Evolutionary conservation across 1,140 invertebrate species (phyloP).

Genomic region (Gonioctena quinquepunctata): DNA sequence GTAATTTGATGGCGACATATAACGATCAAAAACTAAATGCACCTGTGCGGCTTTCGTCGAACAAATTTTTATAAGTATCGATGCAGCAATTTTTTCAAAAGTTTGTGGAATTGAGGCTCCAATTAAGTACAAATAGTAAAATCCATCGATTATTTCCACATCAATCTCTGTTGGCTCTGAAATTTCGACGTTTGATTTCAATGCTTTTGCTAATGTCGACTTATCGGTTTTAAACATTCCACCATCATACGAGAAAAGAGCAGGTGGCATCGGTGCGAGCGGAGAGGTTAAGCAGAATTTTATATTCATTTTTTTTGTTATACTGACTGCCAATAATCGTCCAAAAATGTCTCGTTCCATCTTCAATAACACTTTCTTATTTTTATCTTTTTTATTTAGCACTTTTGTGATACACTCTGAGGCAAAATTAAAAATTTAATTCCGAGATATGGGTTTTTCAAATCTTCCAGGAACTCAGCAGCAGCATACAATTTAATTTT

Average conservation of each 20-base stretch:
- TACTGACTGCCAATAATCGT: constrained; percentile 38
- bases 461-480: constrained; percentile 27
- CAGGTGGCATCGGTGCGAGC: constrained; percentile 44
- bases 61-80: constrained; percentile 25
- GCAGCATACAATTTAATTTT: constrained; percentile 30
- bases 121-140: constrained; percentile 24
- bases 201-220: constrained; percentile 8
- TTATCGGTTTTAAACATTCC: constrained; percentile 24
- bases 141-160: constrained; percentile 30
- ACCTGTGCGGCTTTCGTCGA: constrained; percentile 30
- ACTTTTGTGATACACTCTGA: constrained; percentile 26
- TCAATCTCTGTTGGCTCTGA: constrained; percentile 12
- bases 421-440: constrained; percentile 34
- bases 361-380: constrained; percentile 35
- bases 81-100: constrained; percentile 27
- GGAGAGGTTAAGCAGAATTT: constrained; percentile 42
- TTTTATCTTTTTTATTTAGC: constrained; percentile 34
- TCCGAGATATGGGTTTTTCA: constrained; percentile 34
- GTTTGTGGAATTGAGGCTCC: constrained; percentile 27
- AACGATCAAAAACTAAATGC: constrained; percentile 49
- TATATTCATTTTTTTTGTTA: constrained; percentile 45
- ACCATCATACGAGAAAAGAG: constrained; percentile 31
- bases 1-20: constrained; percentile 48
- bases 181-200: constrained; percentile 7
- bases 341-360: constrained; percentile 48